phyloP scores from a whole-genome alignment of 2,888 invertebrate genomes.

The Drosophila prolongata region DNA sequence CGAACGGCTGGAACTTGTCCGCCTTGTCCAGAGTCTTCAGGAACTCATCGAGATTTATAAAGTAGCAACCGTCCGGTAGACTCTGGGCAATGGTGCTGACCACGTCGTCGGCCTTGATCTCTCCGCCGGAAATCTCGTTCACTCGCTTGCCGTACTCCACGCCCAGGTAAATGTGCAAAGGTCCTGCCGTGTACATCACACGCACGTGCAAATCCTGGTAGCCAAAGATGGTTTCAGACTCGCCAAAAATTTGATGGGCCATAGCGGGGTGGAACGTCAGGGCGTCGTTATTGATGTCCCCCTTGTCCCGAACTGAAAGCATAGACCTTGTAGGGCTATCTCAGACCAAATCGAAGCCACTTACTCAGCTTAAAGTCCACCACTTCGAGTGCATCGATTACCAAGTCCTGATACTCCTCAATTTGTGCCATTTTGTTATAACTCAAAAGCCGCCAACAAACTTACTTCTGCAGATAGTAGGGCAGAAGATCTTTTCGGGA shows the following conservation, averaged over 20 bases:
- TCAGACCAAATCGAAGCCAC: conserved; percentile 19
- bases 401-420: conserved; percentile 80
- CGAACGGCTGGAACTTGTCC: conserved; percentile 90
- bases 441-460: background rate
- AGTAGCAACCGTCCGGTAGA: conserved; percentile 88
- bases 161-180: conserved; percentile 91
- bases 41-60: conserved; percentile 90
- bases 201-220: conserved; percentile 93
- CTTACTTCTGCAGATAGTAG: conserved; percentile 22
- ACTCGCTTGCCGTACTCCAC: conserved; percentile 89
- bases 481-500: conserved; percentile 22
- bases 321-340: background rate
- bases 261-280: conserved; percentile 91
- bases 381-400: conserved; percentile 81
- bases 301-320: conserved; percentile 86
- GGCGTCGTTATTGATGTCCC: conserved; percentile 89
- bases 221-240: conserved; percentile 96
- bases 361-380: conserved; percentile 84
- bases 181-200: conserved; percentile 92
- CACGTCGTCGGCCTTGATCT: conserved; percentile 90
- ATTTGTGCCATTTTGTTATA: conserved; percentile 74
- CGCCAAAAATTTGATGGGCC: conserved; percentile 97
- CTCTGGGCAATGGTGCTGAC: conserved; percentile 88
- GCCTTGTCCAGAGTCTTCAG: conserved; percentile 89
- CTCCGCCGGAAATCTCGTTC: conserved; percentile 85